These are phyloP conservation scores for Pocillopora meandrina DNA, from an alignment of 92 coral and sea anemone genomes.

Conservation along the genomic window DNA sequence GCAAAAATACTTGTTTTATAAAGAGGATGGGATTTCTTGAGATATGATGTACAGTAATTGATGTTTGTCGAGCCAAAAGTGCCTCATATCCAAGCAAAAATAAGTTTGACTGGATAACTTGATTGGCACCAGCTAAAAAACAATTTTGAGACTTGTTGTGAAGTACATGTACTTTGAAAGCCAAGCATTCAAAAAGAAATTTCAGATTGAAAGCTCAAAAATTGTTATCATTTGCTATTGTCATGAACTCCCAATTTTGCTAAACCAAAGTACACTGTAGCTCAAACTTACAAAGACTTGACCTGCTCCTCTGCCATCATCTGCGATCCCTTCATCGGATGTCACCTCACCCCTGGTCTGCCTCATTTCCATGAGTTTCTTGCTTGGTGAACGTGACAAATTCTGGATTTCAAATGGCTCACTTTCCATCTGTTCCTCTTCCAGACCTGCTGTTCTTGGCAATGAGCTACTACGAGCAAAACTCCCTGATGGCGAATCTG, in stretches of 20 bases:
- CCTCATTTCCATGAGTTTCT: constrained; percentile 39
- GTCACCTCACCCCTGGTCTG: constrained; percentile 82
- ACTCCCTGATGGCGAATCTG: constrained; percentile 66
- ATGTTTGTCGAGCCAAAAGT: too few relatives aligned
- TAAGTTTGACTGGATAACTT: too few relatives aligned
- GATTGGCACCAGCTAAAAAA: too few relatives aligned
- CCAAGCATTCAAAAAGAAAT: background rate
- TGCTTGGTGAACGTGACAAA: constrained; percentile 48
- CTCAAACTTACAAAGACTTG: constrained; percentile 65
- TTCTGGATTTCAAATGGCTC: constrained; percentile 61
- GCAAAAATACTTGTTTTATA: too few relatives aligned
- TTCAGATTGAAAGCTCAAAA: background rate
- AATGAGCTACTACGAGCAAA: constrained; percentile 70
- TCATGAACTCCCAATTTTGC: too few relatives aligned
- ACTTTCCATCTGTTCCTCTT: constrained; percentile 81
- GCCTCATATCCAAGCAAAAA: too few relatives aligned
- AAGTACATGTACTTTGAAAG: too few relatives aligned
- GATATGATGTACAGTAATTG: too few relatives aligned
- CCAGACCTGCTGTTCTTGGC: constrained; percentile 58
- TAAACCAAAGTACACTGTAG: background rate
- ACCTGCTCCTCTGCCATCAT: constrained; percentile 37
- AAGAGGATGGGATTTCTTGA: too few relatives aligned
- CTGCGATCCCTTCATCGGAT: constrained; percentile 57
- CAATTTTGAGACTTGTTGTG: too few relatives aligned
- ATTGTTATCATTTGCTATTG: too few relatives aligned